A percentile compares a stretch with the other conserved stretches of the same genome.
phyloP scores from a whole-genome alignment of 2,888 invertebrate genomes.

The Buathra laborator region DNA sequence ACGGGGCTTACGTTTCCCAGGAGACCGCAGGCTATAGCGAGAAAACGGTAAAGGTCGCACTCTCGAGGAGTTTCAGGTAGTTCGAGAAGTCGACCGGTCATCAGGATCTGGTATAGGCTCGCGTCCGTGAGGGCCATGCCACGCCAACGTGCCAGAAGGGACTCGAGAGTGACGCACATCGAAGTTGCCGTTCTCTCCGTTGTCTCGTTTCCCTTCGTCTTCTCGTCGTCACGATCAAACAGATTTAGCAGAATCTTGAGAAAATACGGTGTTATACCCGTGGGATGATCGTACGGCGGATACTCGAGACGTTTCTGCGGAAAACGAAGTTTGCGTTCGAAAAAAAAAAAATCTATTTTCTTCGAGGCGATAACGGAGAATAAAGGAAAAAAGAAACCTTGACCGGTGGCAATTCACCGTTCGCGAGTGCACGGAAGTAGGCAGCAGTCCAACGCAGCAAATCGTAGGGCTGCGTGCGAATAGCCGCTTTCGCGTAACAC shows the following conservation, averaged over 20 bases:
- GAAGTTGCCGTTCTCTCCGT: slow-evolving; percentile 43
- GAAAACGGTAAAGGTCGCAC: slow-evolving; percentile 79
- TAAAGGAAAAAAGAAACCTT: slow-evolving; percentile 86
- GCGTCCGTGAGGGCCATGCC: slow-evolving; percentile 77
- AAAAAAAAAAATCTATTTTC: not conserved
- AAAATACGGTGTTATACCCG: slow-evolving; percentile 92
- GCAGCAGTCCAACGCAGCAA: slow-evolving; percentile 92
- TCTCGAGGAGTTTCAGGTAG: slow-evolving; percentile 57
- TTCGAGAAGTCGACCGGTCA: slow-evolving; percentile 75
- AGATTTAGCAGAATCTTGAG: slow-evolving; percentile 91
- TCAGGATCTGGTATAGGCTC: slow-evolving; percentile 79
- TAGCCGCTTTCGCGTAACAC: slow-evolving; percentile 95
- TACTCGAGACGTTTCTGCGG: slow-evolving; percentile 87
- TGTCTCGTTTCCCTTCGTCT: slow-evolving; percentile 79
- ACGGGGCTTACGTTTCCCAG: slow-evolving; percentile 78
- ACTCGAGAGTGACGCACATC: slow-evolving; percentile 69
- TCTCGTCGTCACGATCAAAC: slow-evolving; percentile 79
- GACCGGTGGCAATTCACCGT: slow-evolving; percentile 91
- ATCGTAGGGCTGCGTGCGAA: slow-evolving; percentile 95
- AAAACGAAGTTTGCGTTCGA: not conserved
- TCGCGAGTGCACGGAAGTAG: slow-evolving; percentile 92
- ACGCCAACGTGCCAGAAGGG: slow-evolving; percentile 78
- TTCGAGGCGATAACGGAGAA: not conserved
- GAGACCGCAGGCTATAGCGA: slow-evolving; percentile 81
- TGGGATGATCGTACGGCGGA: slow-evolving; percentile 89